Conservation (phyloP, 92 coral and sea anemone species). For the Zoanthus gigantus region DNA sequence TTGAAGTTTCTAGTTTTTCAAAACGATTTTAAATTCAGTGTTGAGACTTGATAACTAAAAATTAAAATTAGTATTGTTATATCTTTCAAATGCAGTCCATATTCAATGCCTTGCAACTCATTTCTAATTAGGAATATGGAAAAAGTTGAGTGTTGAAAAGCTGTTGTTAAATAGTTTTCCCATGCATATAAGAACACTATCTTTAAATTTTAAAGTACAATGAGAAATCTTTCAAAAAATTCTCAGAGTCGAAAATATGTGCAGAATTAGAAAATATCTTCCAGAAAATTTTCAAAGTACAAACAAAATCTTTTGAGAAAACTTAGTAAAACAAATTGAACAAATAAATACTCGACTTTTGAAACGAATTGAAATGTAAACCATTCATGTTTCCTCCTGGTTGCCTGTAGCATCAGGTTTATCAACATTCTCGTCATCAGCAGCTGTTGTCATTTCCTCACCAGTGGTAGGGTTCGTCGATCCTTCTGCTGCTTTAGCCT, state of each 20-base stretch:
- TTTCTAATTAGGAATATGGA: not conserved
- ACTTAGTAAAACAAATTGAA: not conserved
- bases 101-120: not conserved
- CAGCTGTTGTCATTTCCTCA: conserved; percentile 47
- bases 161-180: not conserved
- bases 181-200: not conserved
- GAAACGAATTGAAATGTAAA: not conserved
- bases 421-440: conserved; percentile 54
- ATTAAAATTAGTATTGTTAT: not conserved
- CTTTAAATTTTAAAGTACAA: not conserved
- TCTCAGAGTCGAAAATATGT: not conserved
- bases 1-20: too few species aligned
- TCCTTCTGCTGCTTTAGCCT: conserved; percentile 56
- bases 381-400: conserved; percentile 42
- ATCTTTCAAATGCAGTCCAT: not conserved
- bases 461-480: conserved; percentile 26
- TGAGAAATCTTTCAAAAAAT: not conserved
- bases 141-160: not conserved
- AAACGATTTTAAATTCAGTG: not conserved
- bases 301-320: not conserved
- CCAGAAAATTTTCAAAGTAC: not conserved
- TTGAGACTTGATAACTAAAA: not conserved
- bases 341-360: conserved; percentile 10
- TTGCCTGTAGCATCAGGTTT: conserved; percentile 40
- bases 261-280: not conserved